phyloP scores from a whole-genome alignment of 2,113 vertebrate genomes.

The Plectropomus leopardus region DNA sequence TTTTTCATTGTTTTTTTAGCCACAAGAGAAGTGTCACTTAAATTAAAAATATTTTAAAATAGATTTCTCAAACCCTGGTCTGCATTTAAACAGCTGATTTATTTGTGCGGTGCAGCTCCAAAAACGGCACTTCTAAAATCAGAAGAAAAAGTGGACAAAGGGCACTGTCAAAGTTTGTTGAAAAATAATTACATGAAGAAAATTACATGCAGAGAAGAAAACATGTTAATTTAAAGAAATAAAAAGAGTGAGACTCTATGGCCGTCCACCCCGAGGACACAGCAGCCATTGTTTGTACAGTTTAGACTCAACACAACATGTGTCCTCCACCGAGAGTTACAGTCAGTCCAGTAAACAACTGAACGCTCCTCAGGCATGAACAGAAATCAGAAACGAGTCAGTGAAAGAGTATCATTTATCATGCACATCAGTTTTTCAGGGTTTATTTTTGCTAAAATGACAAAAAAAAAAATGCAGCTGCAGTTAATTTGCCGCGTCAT shows the following conservation, averaged over 20 bases:
- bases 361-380: not conserved
- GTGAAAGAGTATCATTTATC: not conserved
- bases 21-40: slow-evolving; percentile 63
- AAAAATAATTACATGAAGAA: too few species aligned
- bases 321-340: slow-evolving; percentile 13
- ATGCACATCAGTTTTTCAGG: not conserved
- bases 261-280: slow-evolving; percentile 32
- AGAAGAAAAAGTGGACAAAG: too few species aligned
- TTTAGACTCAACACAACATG: slow-evolving; percentile 35
- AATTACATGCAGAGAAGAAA: not conserved
- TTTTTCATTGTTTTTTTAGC: too few species aligned
- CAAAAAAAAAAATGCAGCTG: not conserved
- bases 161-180: too few species aligned
- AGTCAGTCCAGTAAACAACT: not conserved
- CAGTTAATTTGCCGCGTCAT: slow-evolving; percentile 50
- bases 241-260: not conserved
- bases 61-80: not conserved
- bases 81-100: not conserved
- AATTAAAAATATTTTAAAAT: slow-evolving; percentile 63
- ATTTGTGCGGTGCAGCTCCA: not conserved
- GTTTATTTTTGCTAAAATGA: not conserved
- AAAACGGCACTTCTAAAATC: too few species aligned
- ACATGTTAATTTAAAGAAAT: slow-evolving; percentile 1
- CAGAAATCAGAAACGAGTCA: not conserved
- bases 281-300: slow-evolving; percentile 44